Conservation (phyloP, 1,140 invertebrate genomes). For the Rhagoletis zephyria region DNA sequence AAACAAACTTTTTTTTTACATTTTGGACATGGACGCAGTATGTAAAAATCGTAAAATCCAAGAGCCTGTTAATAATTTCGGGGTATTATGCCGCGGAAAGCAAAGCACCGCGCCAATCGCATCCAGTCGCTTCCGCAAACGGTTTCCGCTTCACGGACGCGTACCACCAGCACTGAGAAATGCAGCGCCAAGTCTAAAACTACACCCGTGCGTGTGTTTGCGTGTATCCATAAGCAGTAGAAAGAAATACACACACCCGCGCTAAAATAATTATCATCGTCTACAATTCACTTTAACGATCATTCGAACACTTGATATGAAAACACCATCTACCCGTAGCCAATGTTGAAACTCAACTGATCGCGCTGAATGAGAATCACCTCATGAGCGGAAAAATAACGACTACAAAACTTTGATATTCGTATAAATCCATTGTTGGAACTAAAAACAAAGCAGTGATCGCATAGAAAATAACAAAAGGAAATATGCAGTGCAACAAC, state of each 20-base stretch:
- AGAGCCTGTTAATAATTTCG: background rate
- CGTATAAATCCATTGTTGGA: slow-evolving; percentile 38
- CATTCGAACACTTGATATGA: slow-evolving; percentile 1
- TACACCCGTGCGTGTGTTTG: background rate
- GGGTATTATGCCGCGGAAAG: background rate
- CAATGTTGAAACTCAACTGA: slow-evolving; percentile 41
- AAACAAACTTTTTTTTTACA: background rate
- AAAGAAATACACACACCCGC: background rate
- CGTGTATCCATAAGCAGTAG: background rate
- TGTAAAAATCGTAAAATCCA: slow-evolving; percentile 9
- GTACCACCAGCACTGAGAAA: slow-evolving; percentile 2
- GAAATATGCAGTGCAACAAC: background rate
- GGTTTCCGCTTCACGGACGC: slow-evolving; percentile 48
- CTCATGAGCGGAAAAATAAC: background rate
- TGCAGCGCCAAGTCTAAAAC: background rate
- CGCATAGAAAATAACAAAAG: slow-evolving; percentile 6
- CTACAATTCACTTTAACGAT: slow-evolving; percentile 21
- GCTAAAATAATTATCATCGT: background rate
- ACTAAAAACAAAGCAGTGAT: slow-evolving; percentile 2
- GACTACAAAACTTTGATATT: slow-evolving; percentile 16
- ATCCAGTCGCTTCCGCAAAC: slow-evolving; percentile 35
- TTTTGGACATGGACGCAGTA: slow-evolving; percentile 6
- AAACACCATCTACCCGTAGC: background rate
- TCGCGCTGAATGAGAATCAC: background rate
- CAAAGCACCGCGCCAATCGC: background rate